phyloP scores from a whole-genome alignment of 2,797 vertebrate genomes.

The Muscicapa striata region DNA sequence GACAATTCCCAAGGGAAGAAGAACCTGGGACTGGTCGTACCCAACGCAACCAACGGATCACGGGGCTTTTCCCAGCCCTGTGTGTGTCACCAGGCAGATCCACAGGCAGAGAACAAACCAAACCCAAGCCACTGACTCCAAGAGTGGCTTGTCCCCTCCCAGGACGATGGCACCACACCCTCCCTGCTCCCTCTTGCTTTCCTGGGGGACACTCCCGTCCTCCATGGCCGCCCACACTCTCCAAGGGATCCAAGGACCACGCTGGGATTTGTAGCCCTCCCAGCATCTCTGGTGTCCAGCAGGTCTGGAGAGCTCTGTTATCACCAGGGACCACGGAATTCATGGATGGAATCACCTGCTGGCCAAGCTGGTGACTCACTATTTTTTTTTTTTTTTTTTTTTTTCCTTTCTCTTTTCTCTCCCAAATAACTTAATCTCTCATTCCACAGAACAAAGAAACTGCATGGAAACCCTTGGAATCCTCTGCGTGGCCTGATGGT shows the following conservation, averaged over 20 bases:
- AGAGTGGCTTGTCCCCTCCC: not conserved
- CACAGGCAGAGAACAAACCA: not conserved
- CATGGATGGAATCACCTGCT: not conserved
- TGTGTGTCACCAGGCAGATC: conserved; percentile 10
- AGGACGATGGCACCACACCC: not conserved
- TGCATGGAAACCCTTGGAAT: not conserved
- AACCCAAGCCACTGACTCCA: not conserved
- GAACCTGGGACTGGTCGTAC: rapidly evolving
- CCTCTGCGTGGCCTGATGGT: not conserved
- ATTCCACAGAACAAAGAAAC: conserved; percentile 15
- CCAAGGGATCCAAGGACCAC: not conserved
- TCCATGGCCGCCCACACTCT: not conserved
- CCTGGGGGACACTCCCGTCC: not conserved
- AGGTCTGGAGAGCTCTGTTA: not conserved
- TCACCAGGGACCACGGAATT: not conserved
- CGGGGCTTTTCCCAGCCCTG: not conserved
- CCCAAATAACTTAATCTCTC: conserved; percentile 13
- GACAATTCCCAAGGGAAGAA: not conserved
- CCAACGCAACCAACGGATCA: rapidly evolving
- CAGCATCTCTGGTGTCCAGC: not conserved
- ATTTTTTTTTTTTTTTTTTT: not conserved
- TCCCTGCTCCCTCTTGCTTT: not conserved
- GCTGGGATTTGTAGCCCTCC: not conserved
- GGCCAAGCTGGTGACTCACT: not conserved
- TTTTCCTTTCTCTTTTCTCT: not conserved